Evolutionary conservation across 2,888 invertebrate species (phyloP).

Genomic region (Gibbula magus): DNA sequence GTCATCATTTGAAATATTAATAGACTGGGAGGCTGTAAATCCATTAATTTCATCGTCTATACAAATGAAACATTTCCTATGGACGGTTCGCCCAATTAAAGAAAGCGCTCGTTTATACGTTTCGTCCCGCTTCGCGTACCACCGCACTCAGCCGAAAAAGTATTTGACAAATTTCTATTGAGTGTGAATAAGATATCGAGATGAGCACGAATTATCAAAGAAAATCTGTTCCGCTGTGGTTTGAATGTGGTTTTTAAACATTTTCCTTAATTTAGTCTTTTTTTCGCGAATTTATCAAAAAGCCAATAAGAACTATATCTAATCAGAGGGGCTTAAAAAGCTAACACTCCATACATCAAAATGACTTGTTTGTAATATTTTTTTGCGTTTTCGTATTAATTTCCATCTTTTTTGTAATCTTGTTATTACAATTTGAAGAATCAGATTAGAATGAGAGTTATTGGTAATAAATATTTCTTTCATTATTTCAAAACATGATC

Average conservation of each 20-base stretch:
- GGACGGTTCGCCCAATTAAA: constrained; percentile 9
- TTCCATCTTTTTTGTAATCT: neutral
- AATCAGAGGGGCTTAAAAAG: neutral
- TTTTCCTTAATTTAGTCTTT: neutral
- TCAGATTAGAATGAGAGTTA: neutral
- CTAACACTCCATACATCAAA: neutral
- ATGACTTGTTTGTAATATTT: neutral
- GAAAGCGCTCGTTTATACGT: neutral
- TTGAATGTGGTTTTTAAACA: neutral
- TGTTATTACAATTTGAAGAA: neutral
- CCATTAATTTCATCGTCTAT: constrained; percentile 16
- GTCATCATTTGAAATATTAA: constrained; percentile 20
- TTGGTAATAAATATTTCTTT: neutral
- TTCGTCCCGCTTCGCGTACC: neutral
- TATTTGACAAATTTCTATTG: neutral
- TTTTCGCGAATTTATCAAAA: neutral
- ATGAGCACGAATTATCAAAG: neutral
- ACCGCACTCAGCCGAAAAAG: neutral
- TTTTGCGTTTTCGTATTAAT: neutral
- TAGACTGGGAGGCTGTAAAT: neutral
- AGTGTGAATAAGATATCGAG: neutral
- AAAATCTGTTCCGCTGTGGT: neutral
- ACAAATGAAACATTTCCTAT: constrained; percentile 9
- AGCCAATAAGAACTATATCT: neutral
- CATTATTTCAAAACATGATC: neutral